These are phyloP conservation scores for Mycteria americana DNA, from an alignment of 2,797 vertebrate genomes.

Conservation along the genomic window DNA sequence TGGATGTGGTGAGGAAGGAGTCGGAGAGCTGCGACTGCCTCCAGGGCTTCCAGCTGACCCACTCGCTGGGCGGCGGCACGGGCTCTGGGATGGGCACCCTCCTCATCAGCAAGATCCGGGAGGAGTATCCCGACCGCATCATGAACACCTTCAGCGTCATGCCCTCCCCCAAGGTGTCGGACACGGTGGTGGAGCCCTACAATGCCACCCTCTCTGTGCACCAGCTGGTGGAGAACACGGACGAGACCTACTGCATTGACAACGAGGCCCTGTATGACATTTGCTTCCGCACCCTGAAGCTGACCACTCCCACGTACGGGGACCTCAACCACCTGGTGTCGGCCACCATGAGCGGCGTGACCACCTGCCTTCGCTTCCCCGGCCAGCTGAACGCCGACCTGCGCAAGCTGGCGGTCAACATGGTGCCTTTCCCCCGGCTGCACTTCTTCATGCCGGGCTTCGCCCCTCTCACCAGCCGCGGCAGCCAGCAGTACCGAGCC, in stretches of 20 bases:
- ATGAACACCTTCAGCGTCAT: slow-evolving; percentile 83
- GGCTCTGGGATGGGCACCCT: slow-evolving; percentile 79
- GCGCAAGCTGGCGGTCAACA: slow-evolving; percentile 83
- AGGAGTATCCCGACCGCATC: slow-evolving; percentile 80
- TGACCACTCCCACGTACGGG: slow-evolving; percentile 83
- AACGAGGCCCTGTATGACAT: slow-evolving; percentile 86
- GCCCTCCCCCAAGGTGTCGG: slow-evolving; percentile 77
- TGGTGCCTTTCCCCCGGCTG: slow-evolving; percentile 85
- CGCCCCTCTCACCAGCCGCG: slow-evolving; percentile 81
- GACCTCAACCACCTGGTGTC: slow-evolving; percentile 85
- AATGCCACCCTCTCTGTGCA: slow-evolving; percentile 74
- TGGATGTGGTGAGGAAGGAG: slow-evolving; percentile 81
- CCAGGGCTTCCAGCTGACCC: slow-evolving; percentile 81
- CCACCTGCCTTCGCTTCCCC: slow-evolving; percentile 80
- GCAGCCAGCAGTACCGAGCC: slow-evolving; percentile 84
- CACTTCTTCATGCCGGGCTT: slow-evolving; percentile 87
- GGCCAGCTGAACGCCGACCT: slow-evolving; percentile 82
- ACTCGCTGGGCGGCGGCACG: slow-evolving; percentile 76
- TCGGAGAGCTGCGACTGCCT: slow-evolving; percentile 80
- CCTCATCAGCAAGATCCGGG: slow-evolving; percentile 78
- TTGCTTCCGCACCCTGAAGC: slow-evolving; percentile 85
- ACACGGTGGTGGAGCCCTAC: slow-evolving; percentile 78
- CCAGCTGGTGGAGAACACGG: slow-evolving; percentile 82
- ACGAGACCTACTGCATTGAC: slow-evolving; percentile 84
- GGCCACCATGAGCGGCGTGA: slow-evolving; percentile 83